A percentile compares a stretch with the other conserved stretches of the same genome.
Evolutionary conservation across 2,797 vertebrate species (phyloP).

Genomic region (Coregonus ussuriensis): DNA sequence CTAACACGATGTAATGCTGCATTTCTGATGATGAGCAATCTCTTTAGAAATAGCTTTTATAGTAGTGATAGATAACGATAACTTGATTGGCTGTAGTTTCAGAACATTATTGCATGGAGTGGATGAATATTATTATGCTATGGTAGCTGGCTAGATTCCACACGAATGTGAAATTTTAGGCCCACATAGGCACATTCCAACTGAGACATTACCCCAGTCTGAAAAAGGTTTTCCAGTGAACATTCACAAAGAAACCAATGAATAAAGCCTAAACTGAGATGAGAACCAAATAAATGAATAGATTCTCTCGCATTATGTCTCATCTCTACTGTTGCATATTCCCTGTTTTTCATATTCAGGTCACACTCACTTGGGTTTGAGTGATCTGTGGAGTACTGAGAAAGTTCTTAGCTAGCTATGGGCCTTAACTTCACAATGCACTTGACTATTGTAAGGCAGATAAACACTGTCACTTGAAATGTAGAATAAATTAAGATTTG

Average conservation of each 20-base stretch:
- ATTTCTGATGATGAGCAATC: constrained; percentile 3
- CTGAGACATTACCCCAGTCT: background rate
- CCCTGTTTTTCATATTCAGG: background rate
- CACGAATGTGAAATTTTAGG: background rate
- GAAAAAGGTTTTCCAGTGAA: background rate
- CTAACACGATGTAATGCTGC: constrained; percentile 2
- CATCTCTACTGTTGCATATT: background rate
- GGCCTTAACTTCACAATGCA: background rate
- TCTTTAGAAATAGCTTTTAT: background rate
- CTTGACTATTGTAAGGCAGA: background rate
- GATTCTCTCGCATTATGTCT: background rate
- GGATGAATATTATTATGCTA: background rate
- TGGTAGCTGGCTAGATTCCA: background rate
- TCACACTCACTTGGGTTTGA: constrained; percentile 5
- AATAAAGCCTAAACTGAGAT: background rate
- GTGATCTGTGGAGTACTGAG: background rate
- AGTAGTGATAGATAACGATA: background rate
- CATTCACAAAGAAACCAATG: background rate
- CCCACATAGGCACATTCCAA: background rate
- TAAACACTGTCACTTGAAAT: constrained; percentile 11
- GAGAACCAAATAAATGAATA: background rate
- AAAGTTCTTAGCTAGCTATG: constrained; percentile 2
- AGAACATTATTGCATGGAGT: background rate
- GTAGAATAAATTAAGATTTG: constrained; percentile 19
- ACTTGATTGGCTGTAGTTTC: constrained; percentile 1